Evolutionary conservation across 2,113 vertebrate species (phyloP), one percentile per base, ranked within the genome.

Genomic region (Rana temporaria): DNA sequence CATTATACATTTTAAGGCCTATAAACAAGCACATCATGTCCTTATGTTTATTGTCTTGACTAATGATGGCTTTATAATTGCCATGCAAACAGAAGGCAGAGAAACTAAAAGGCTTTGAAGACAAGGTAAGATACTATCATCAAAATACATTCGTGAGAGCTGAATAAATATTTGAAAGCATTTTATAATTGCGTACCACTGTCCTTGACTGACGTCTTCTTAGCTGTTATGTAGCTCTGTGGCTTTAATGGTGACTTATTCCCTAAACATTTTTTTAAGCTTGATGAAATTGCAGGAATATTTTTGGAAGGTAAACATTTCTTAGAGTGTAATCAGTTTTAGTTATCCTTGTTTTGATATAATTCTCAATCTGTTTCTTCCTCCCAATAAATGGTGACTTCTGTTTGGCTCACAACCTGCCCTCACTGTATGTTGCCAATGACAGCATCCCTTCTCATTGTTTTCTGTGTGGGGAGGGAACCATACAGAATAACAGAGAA

Each of bases 1-100:
- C 59, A 74, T 74, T 74, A 34, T 38, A 38, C 71, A 59, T 60
- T 34, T 59, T n/a, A 74, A 12, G 15, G 12, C 26, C 55, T 34
- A 56, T 38, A 74, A 74, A 74, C 71, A 74, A 74, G 71, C 71
- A 59, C 71, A 60, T 60, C 19, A 59, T 20, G 19, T 60, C 57
- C 71, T 59, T 42, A 60, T 62, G 71, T 42, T 75, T 62, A 75
- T 75, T 75, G 72, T 75, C 72, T 74, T 60, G 71, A 74, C 53
- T 75, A 60, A 75, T 74, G 55, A 74, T 59, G 32, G 56, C 32
- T 42, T 74, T 75, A 42, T 62, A 42, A 75, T 75, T 62, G 42
- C 32, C 32, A 42, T 75, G 56, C 56, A 75, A 60, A 60, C 30
- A 75, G n/a, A 75, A 62, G 72, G 22, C 56, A 75, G 57, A 74